Conservation (phyloP, 2,113 vertebrate species). For the Sapayoa aenigma region DNA sequence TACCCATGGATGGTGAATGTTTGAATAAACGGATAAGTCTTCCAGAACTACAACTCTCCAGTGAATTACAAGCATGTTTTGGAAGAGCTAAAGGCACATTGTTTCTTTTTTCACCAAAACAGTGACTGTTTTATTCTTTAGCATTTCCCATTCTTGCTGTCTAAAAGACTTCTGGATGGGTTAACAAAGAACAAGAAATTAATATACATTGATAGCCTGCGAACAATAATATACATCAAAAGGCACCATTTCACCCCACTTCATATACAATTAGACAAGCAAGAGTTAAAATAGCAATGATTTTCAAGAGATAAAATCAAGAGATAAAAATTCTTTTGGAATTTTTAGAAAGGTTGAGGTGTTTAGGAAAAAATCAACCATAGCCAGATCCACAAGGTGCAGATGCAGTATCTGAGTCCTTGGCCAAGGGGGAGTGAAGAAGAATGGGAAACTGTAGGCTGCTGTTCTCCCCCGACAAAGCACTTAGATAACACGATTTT, state of each 20-base stretch:
- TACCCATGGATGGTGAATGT: background rate
- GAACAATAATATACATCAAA: background rate
- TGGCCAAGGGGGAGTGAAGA: background rate
- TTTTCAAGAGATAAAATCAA: background rate
- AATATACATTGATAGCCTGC: background rate
- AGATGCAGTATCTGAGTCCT: background rate
- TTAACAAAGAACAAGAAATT: background rate
- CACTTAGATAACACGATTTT: background rate
- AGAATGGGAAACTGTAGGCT: background rate
- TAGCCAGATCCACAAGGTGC: rapidly evolving
- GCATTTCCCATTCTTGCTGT: background rate
- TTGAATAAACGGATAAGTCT: background rate
- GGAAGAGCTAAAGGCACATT: background rate
- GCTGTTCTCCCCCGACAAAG: background rate
- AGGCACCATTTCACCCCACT: background rate
- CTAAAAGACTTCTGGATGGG: background rate
- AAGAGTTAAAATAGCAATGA: background rate
- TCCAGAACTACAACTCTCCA: background rate
- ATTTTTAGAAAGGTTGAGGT: background rate
- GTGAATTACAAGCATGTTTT: background rate
- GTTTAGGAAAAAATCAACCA: background rate
- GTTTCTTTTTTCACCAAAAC: background rate
- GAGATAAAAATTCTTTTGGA: background rate
- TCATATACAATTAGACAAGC: background rate
- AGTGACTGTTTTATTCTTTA: background rate